Percentiles rank a stretch among this genome's conserved stretches.
phyloP scores from a whole-genome alignment of 2,888 invertebrate genomes.

The Brachynemurus nebulosus region DNA sequence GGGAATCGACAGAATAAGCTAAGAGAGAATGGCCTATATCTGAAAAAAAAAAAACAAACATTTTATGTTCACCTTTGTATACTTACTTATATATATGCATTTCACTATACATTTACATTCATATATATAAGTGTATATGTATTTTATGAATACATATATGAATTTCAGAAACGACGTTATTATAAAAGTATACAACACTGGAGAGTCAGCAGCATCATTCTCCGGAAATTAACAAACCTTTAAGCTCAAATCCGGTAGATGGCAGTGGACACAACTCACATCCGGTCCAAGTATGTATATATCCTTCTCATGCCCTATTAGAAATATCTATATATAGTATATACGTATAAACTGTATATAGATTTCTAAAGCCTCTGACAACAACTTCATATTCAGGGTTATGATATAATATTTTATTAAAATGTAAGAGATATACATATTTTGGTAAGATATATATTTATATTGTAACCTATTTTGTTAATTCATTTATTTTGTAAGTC shows the following conservation, averaged over 20 bases:
- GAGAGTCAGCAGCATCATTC: background rate
- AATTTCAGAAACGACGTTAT: background rate
- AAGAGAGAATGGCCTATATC: too few species aligned
- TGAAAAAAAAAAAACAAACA: background rate
- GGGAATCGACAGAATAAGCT: too few species aligned
- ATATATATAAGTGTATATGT: slow-evolving; percentile 3
- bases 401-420: too few species aligned
- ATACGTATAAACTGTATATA: too few species aligned
- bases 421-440: too few species aligned
- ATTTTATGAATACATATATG: background rate
- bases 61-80: background rate
- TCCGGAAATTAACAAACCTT: slow-evolving; percentile 12
- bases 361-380: too few species aligned
- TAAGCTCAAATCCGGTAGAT: slow-evolving; percentile 9
- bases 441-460: too few species aligned
- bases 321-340: too few species aligned
- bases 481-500: too few species aligned
- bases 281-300: slow-evolving; percentile 4
- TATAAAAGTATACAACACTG: background rate
- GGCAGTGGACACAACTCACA: background rate
- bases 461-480: too few species aligned
- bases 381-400: too few species aligned
- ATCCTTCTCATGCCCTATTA: background rate
- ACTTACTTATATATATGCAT: background rate
- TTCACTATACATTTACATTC: background rate